Evolutionary conservation across 2,113 vertebrate genomes (phyloP).

Genomic region (Macaca fascicularis): T2T-MFA8v1.1 NC_088384.1:118212501-118213000

Average conservation of each 20-base stretch:
- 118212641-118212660: neutral
- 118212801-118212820: too few relatives aligned
- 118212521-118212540: neutral
- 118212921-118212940: accelerated
- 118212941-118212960: accelerated
- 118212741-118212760: neutral
- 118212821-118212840: neutral
- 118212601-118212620: neutral
- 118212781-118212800: neutral
- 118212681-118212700: neutral
- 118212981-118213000: accelerated
- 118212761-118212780: accelerated
- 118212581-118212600: neutral
- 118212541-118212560: neutral
- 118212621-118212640: neutral
- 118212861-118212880: accelerated
- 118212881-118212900: accelerated
- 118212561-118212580: neutral
- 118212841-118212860: accelerated
- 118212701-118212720: neutral
- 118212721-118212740: accelerated
- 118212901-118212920: accelerated
- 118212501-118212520: neutral
- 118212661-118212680: neutral
- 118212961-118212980: accelerated